phyloP scores from a whole-genome alignment of 2,888 invertebrate species.

The Erannis defoliaria region DNA sequence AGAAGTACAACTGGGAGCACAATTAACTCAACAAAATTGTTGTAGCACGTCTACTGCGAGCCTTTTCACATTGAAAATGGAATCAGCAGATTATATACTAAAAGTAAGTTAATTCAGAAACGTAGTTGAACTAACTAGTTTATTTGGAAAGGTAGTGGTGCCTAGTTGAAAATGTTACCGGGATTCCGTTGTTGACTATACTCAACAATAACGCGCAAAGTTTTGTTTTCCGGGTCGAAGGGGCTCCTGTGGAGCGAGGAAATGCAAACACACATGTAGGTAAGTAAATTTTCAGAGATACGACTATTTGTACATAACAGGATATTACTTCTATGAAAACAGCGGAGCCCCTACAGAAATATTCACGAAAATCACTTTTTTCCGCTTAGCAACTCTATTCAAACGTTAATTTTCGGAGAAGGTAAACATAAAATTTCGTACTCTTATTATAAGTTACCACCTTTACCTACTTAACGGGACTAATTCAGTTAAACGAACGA shows the following conservation, averaged over 20 bases:
- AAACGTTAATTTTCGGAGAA: constrained; percentile 32
- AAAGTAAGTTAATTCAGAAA: constrained; percentile 26
- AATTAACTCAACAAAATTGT: constrained; percentile 37
- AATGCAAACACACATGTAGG: constrained; percentile 51
- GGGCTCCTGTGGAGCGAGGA: constrained; percentile 49
- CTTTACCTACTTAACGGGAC: constrained; percentile 49
- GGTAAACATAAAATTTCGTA: constrained; percentile 46
- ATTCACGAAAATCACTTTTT: constrained; percentile 25
- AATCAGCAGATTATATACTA: constrained; percentile 13
- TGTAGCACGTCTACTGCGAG: not conserved
- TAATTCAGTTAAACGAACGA: constrained; percentile 59
- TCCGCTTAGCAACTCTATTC: constrained; percentile 16
- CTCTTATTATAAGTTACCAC: constrained; percentile 46
- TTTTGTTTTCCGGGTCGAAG: constrained; percentile 57
- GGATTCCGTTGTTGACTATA: constrained; percentile 53
- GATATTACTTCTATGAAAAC: constrained; percentile 56
- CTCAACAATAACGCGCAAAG: constrained; percentile 58
- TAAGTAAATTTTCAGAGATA: constrained; percentile 54
- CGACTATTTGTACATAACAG: constrained; percentile 44
- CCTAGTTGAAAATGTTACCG: constrained; percentile 28
- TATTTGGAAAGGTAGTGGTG: constrained; percentile 22
- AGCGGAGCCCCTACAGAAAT: constrained; percentile 46
- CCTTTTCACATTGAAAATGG: constrained; percentile 2
- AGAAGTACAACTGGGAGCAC: constrained; percentile 46
- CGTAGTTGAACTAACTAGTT: constrained; percentile 22